These are phyloP conservation scores for Scomber colias DNA, from an alignment of 2,113 vertebrate species.

Conservation along the genomic window DNA sequence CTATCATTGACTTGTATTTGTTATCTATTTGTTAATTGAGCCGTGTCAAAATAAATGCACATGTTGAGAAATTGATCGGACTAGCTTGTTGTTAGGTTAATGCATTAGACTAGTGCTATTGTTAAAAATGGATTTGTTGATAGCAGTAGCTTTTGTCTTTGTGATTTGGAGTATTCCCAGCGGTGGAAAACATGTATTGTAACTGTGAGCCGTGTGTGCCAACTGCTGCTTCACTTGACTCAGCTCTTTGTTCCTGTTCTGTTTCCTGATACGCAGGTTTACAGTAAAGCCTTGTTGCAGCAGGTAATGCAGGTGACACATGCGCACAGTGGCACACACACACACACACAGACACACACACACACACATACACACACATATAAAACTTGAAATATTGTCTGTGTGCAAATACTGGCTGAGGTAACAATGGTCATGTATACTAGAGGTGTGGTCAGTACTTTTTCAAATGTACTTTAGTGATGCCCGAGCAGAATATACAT, in stretches of 20 bases:
- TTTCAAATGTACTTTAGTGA: background rate
- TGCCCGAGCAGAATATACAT: no score
- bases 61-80: background rate
- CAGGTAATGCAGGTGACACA: background rate
- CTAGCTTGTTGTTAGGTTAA: background rate
- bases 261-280: slow-evolving; percentile 42
- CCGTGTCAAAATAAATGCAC: background rate
- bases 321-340: background rate
- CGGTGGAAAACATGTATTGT: background rate
- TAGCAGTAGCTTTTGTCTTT: background rate
- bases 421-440: background rate
- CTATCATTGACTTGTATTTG: background rate
- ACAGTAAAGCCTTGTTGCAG: background rate
- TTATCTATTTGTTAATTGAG: no score
- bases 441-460: background rate
- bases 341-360: no score
- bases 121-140: background rate
- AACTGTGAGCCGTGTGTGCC: slow-evolving; percentile 5
- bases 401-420: slow-evolving; percentile 27
- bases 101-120: background rate
- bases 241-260: slow-evolving; percentile 20
- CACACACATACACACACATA: background rate
- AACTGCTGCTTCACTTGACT: slow-evolving; percentile 6
- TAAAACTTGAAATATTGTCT: background rate
- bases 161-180: background rate